Evolutionary conservation across 2,888 invertebrate species (phyloP), one percentile per base, ranked within the genome.

Genomic region (Phaedon cochleariae): DNA sequence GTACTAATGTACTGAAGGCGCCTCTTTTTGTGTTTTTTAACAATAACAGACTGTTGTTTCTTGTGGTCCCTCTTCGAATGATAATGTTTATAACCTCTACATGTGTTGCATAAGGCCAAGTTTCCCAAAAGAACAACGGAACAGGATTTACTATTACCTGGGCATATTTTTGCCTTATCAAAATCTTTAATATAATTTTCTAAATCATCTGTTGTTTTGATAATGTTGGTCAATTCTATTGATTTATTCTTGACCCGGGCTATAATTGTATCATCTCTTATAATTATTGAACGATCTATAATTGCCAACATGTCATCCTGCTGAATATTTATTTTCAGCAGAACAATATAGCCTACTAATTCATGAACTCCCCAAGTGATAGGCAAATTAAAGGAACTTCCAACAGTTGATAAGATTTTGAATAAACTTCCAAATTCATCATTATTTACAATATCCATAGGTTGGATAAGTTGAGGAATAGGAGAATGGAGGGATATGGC

Each of bases 11-110:
- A 26, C 7, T n/a, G n/a, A 29, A 29, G 22, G n/a, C 29, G 52
- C 17, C n/a, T n/a, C n/a, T n/a, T 52, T 52, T 22, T 26, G 21
- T 52, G 15, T 26, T 52, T 52, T 52, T 52, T 5, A n/a, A 49
- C 15, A 7, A 21, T 20, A 26, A 20, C 0, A 21, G 15, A 17
- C 29, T 26, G 21, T 51, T n/a, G n/a, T 52, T 52, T 52, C 22
- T n/a, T 26, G 5, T 15, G n/a, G 7, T 52, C 15, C 17, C 29
- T 52, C 26, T 22, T 9, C 20, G 17, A 22, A 1, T n/a, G n/a
- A 52, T 26, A 29, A 15, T 26, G 9, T 0, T 0, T 52, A 4
- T 4, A 15, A 15, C 29, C 4, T 12, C 17, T 29, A 26, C 52
- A 52, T 29, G 1, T 1, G 10, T 5, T 52, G 21, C 52, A 52